phyloP scores from a whole-genome alignment of 2,888 invertebrate genomes.

The Abrostola tripartita region DNA sequence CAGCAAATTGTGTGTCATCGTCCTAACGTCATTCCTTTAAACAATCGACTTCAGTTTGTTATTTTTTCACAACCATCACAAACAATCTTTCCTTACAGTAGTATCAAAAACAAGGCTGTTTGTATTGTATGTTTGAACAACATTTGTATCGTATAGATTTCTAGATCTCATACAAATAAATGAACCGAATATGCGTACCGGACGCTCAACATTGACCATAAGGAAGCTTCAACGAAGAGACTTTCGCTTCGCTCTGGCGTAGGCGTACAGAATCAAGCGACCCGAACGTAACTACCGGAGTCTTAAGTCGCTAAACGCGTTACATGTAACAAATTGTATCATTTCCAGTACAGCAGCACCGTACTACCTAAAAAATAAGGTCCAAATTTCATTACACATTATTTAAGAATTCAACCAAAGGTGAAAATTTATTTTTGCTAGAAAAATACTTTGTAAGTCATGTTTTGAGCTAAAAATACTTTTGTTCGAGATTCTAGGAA shows the following conservation, averaged over 20 bases:
- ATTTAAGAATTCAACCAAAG: not conserved
- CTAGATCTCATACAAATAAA: slow-evolving; percentile 6
- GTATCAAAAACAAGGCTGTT: too few species aligned
- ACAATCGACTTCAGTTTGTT: too few species aligned
- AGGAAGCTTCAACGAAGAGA: slow-evolving; percentile 24
- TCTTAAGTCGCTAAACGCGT: slow-evolving; percentile 8
- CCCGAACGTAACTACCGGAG: slow-evolving; percentile 12
- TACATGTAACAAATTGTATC: slow-evolving; percentile 10
- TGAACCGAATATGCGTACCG: slow-evolving; percentile 7
- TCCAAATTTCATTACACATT: not conserved
- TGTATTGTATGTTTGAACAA: too few species aligned
- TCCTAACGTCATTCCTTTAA: too few species aligned
- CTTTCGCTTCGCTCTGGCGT: slow-evolving; percentile 6
- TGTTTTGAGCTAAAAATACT: slow-evolving; percentile 11
- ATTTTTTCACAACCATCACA: too few species aligned
- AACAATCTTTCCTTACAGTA: too few species aligned
- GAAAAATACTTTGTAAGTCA: slow-evolving; percentile 4
- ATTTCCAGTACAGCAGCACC: not conserved
- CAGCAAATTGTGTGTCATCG: too few species aligned
- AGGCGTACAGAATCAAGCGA: slow-evolving; percentile 23
- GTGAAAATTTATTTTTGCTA: slow-evolving; percentile 9
- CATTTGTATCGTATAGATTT: not conserved
- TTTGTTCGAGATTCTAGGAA: too few species aligned
- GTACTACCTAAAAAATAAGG: slow-evolving; percentile 2
- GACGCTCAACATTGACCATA: slow-evolving; percentile 21